A percentile compares a stretch with the other conserved stretches of the same genome.
Conservation (phyloP, 53 echinoderm and acorn worm species). For the Astropecten irregularis region DNA sequence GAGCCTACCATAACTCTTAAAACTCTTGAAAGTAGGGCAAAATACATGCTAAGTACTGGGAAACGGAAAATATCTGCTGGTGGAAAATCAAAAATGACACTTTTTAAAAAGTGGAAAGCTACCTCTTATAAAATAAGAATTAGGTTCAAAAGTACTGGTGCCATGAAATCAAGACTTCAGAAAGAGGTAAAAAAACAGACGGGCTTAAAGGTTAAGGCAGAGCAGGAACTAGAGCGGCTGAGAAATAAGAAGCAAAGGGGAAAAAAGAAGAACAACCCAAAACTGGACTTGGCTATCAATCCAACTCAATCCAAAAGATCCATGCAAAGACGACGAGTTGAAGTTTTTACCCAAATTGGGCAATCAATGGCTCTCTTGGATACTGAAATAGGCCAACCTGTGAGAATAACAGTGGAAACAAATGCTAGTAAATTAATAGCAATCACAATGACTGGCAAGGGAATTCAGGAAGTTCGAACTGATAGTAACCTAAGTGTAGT, state of each 20-base stretch:
- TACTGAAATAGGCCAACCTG: neutral
- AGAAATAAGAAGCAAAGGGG: neutral
- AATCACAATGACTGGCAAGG: neutral
- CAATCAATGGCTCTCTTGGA: neutral
- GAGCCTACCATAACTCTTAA: too few relatives aligned
- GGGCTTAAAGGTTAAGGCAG: neutral
- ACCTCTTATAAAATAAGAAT: neutral
- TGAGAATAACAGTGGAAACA: neutral
- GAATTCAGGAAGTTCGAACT: neutral
- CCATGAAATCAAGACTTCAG: neutral
- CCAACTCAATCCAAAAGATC: too few relatives aligned
- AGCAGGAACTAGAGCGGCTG: neutral
- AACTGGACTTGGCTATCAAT: neutral
- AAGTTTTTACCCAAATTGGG: neutral
- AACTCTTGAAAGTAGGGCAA: too few relatives aligned
- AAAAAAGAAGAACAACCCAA: neutral
- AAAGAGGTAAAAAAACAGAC: neutral
- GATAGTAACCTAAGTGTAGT: neutral
- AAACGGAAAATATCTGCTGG: too few relatives aligned
- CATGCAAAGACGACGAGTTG: too few relatives aligned
- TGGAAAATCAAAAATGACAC: neutral
- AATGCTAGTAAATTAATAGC: neutral
- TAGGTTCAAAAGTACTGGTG: neutral
- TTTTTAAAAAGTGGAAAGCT: neutral
- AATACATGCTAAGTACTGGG: too few relatives aligned